Evolutionary conservation across 2,113 vertebrate genomes (phyloP).

Genomic region (Lichenostomus cassidix): DNA sequence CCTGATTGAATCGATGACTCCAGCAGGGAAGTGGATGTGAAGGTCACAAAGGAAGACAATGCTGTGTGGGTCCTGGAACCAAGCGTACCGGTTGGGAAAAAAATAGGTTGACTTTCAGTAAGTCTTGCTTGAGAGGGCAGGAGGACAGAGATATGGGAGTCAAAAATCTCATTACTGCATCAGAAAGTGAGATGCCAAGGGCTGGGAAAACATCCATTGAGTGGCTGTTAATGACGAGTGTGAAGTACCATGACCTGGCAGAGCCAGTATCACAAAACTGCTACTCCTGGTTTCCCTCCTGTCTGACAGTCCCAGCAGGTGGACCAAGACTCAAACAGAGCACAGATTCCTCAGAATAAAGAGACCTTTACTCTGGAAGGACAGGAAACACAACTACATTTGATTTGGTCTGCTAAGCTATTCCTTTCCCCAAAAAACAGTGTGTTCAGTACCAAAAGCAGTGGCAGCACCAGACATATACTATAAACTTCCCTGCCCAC

Average conservation of each 20-base stretch:
- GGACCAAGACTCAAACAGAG: background rate
- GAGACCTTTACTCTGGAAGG: background rate
- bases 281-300: background rate
- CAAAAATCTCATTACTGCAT: background rate
- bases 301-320: background rate
- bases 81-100: background rate
- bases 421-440: background rate
- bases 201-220: background rate
- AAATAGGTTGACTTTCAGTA: background rate
- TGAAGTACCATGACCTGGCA: background rate
- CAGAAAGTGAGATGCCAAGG: background rate
- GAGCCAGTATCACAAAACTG: background rate
- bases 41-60: constrained; percentile 97
- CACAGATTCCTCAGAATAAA: background rate
- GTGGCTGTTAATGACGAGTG: background rate
- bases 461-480: background rate
- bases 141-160: background rate
- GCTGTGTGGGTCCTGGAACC: constrained; percentile 86
- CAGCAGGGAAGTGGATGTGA: constrained; percentile 89
- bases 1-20: constrained; percentile 85
- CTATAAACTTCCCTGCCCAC: background rate
- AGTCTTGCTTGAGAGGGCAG: background rate
- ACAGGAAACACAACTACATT: background rate
- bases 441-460: background rate
- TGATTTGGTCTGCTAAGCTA: background rate